Conservation (phyloP, 2,797 vertebrate genomes). For the Pampus argenteus region DNA sequence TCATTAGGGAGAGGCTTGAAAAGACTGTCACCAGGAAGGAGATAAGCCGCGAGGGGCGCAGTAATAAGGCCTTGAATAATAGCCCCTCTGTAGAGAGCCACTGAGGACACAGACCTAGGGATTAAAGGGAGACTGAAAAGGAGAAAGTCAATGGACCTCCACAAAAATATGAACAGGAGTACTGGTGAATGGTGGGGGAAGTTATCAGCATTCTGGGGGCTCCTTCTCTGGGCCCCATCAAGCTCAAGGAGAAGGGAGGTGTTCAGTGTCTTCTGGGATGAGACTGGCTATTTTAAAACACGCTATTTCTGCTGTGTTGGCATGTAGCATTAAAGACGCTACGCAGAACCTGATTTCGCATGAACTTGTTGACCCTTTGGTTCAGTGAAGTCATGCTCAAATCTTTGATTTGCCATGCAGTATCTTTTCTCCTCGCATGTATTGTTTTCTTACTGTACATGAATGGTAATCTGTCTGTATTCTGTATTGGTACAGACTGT, state of each 20-base stretch:
- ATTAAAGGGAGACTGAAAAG: slow-evolving; percentile 88
- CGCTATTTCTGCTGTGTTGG: slow-evolving; percentile 57
- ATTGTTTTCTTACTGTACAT: not conserved
- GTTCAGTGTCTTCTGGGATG: slow-evolving; percentile 63
- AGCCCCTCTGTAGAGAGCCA: slow-evolving; percentile 87
- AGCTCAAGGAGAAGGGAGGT: slow-evolving; percentile 70
- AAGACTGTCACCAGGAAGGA: slow-evolving; percentile 90
- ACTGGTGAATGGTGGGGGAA: slow-evolving; percentile 76
- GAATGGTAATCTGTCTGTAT: slow-evolving; percentile 9
- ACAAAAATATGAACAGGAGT: slow-evolving; percentile 85
- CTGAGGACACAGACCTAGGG: slow-evolving; percentile 85
- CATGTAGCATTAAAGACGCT: slow-evolving; percentile 32
- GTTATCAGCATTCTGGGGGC: slow-evolving; percentile 83
- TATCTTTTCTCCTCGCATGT: slow-evolving; percentile 13
- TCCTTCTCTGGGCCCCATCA: slow-evolving; percentile 71
- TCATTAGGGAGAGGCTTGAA: slow-evolving; percentile 90
- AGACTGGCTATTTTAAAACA: slow-evolving; percentile 57
- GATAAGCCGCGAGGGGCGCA: slow-evolving; percentile 86
- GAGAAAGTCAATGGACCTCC: slow-evolving; percentile 89
- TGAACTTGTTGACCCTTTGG: slow-evolving; percentile 40
- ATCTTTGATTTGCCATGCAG: slow-evolving; percentile 20
- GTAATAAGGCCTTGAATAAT: slow-evolving; percentile 88
- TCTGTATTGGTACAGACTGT: not conserved
- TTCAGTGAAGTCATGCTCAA: slow-evolving; percentile 48
- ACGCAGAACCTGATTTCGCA: slow-evolving; percentile 36